Conservation (phyloP, 2,888 invertebrate species). For the Apantesis nais region DNA sequence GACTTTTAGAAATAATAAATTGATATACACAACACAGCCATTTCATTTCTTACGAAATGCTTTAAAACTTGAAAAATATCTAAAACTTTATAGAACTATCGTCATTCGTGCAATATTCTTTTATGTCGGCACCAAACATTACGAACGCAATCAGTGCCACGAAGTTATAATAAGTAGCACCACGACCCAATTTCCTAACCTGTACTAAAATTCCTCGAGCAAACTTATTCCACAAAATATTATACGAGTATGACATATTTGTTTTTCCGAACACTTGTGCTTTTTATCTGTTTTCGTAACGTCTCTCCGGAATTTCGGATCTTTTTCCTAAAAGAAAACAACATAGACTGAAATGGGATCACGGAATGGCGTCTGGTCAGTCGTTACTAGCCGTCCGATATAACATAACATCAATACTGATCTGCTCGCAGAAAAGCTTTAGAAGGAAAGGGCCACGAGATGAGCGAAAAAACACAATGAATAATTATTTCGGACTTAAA, state of each 20-base stretch:
- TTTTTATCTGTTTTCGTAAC: constrained; percentile 41
- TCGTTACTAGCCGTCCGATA: constrained; percentile 43
- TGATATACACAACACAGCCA: too few species aligned
- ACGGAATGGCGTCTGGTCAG: constrained; percentile 50
- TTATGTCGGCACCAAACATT: constrained; percentile 11
- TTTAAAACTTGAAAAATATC: not conserved
- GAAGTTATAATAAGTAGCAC: constrained; percentile 23
- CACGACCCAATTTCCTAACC: constrained; percentile 36
- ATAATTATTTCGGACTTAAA: not conserved
- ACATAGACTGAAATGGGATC: constrained; percentile 36
- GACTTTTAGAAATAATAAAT: too few species aligned
- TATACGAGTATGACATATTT: constrained; percentile 44
- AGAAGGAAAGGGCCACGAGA: constrained; percentile 24
- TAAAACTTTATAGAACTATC: not conserved
- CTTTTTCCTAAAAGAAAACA: constrained; percentile 44
- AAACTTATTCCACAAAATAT: constrained; percentile 41
- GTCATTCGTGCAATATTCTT: constrained; percentile 4
- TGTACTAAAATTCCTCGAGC: constrained; percentile 33
- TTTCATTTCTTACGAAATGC: not conserved
- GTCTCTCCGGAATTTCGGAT: constrained; percentile 29
- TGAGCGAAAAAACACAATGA: constrained; percentile 27
- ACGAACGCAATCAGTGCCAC: constrained; percentile 20
- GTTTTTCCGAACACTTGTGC: constrained; percentile 36
- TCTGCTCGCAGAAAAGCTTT: constrained; percentile 37
- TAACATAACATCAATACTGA: constrained; percentile 47